A percentile compares a stretch with the other conserved stretches of the same genome.
These are phyloP conservation scores for Acrobasis repandana DNA, from an alignment of 2,888 invertebrate genomes.

Conservation along the genomic window DNA sequence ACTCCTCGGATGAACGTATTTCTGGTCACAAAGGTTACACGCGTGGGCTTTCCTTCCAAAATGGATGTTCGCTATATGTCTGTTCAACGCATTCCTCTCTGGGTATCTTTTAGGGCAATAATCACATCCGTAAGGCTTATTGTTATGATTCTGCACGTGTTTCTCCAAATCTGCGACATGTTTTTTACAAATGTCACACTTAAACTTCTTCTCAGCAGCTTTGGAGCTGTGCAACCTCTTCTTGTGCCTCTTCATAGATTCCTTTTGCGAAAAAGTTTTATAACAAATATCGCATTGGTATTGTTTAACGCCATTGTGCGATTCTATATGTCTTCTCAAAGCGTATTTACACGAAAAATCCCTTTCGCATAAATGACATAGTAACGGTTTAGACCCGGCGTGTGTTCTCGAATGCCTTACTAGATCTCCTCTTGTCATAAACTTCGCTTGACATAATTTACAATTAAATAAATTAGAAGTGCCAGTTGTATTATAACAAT, in stretches of 20 bases:
- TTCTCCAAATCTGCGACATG: conserved; percentile 36
- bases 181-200: conserved; percentile 40
- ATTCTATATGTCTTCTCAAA: conserved; percentile 33
- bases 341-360: conserved; percentile 34
- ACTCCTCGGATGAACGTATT: conserved; percentile 23
- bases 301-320: conserved; percentile 28
- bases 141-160: conserved; percentile 33
- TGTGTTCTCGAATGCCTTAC: conserved; percentile 28
- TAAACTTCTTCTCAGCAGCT: conserved; percentile 10
- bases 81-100: conserved; percentile 36
- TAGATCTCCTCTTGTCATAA: conserved; percentile 20
- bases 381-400: conserved; percentile 18
- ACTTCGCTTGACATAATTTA: conserved; percentile 28
- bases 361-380: conserved; percentile 33
- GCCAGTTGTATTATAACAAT: neutral
- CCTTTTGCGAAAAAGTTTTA: conserved; percentile 28
- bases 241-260: conserved; percentile 26
- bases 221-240: conserved; percentile 24
- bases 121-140: conserved; percentile 11
- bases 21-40: conserved; percentile 30
- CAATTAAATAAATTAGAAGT: conserved; percentile 24
- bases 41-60: conserved; percentile 20
- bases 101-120: conserved; percentile 32
- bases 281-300: conserved; percentile 31
- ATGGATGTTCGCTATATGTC: conserved; percentile 35